phyloP scores from a whole-genome alignment of 2,797 vertebrate species.

The Phoeniculus purpureus region DNA sequence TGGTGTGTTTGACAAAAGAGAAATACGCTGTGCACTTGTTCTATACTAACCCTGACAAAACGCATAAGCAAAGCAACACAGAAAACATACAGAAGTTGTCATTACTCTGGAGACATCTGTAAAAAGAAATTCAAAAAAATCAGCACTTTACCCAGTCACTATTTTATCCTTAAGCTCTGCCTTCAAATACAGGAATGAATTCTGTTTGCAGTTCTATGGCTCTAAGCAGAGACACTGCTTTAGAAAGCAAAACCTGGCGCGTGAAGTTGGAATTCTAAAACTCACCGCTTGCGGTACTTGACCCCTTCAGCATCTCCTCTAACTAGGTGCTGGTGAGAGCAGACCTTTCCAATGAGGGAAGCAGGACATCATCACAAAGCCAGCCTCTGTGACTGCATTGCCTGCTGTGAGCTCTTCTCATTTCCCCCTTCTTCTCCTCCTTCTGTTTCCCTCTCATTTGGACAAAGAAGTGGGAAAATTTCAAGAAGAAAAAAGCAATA shows the following conservation, averaged over 20 bases:
- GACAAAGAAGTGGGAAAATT: background rate
- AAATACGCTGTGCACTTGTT: background rate
- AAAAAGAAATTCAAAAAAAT: background rate
- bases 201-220: background rate
- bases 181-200: background rate
- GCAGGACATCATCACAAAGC: background rate
- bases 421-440: fast-evolving
- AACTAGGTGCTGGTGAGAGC: background rate
- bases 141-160: background rate
- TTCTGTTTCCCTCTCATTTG: background rate
- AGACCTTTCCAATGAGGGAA: background rate
- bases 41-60: background rate
- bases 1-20: background rate
- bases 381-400: background rate
- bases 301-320: background rate
- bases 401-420: background rate
- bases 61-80: background rate
- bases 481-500: background rate
- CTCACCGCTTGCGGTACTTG: background rate
- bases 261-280: background rate
- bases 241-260: background rate
- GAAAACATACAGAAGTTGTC: background rate
- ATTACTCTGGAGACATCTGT: background rate
- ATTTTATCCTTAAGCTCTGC: background rate
- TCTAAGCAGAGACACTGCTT: background rate